These are phyloP conservation scores for Nilaparvata lugens DNA, from an alignment of 1,140 invertebrate genomes.

Conservation along the genomic window DNA sequence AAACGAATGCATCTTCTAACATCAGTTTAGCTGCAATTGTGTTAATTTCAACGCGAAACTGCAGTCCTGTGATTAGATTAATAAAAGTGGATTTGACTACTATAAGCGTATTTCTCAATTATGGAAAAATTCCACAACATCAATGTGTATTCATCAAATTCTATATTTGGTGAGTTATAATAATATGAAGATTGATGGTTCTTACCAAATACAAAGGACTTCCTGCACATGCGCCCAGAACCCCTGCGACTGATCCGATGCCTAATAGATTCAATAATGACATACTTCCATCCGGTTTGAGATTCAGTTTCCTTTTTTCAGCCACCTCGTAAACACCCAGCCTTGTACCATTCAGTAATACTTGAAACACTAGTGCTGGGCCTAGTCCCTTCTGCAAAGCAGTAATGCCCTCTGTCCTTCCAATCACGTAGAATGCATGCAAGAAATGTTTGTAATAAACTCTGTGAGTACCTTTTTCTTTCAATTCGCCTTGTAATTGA, in stretches of 20 bases:
- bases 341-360: conserved; percentile 58
- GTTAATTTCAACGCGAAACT: too few relatives aligned
- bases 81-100: too few relatives aligned
- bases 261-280: conserved; percentile 53
- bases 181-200: too few relatives aligned
- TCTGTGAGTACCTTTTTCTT: conserved; percentile 51
- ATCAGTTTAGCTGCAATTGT: too few relatives aligned
- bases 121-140: too few relatives aligned
- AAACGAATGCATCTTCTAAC: too few relatives aligned
- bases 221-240: conserved; percentile 60
- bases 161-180: too few relatives aligned
- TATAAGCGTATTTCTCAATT: too few relatives aligned
- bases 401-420: conserved; percentile 51
- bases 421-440: conserved; percentile 56
- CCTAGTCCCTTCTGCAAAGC: conserved; percentile 84
- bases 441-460: conserved; percentile 53
- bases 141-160: too few relatives aligned
- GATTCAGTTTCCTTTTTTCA: conserved; percentile 57
- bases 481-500: conserved; percentile 82
- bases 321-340: conserved; percentile 67
- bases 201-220: conserved; percentile 74
- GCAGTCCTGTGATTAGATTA: too few relatives aligned
- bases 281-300: conserved; percentile 57
- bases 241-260: conserved; percentile 61
- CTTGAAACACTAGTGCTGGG: conserved; percentile 67